A percentile compares a stretch with the other conserved stretches of the same genome.
Conservation (phyloP, 37 sponge, comb jelly and placozoan genomes). For the Dysidea cf. avara region DNA sequence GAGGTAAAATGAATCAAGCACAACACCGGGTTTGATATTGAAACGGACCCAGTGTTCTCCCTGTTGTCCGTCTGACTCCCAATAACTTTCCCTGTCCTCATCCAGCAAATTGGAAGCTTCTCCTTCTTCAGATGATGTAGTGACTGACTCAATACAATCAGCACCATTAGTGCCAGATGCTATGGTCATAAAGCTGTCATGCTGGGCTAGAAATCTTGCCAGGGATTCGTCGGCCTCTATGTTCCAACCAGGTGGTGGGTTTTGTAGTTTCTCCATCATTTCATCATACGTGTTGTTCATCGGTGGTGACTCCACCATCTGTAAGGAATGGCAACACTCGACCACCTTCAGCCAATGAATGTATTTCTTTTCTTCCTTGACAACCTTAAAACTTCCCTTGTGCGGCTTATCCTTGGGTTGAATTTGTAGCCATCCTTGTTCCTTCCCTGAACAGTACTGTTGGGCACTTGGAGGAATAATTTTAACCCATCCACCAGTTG, state of each 20-base stretch:
- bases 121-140: constrained; percentile 44
- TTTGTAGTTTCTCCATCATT: constrained; percentile 26
- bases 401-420: constrained; percentile 30
- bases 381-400: constrained; percentile 26
- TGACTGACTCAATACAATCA: too few relatives aligned
- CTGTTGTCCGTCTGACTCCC: constrained; percentile 76
- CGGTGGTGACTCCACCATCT: constrained; percentile 24
- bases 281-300: constrained; percentile 44
- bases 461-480: constrained; percentile 43
- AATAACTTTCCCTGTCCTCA: constrained; percentile 47
- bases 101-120: constrained; percentile 47
- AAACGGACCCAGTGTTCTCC: constrained; percentile 78
- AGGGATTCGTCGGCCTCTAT: constrained; percentile 78
- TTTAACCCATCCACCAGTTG: constrained; percentile 57
- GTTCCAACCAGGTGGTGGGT: constrained; percentile 77
- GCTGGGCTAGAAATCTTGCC: constrained; percentile 59
- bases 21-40: constrained; percentile 65
- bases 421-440: constrained; percentile 49
- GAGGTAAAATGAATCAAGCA: constrained; percentile 63
- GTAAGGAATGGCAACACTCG: constrained; percentile 44
- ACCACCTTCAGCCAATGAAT: constrained; percentile 48
- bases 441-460: too few relatives aligned
- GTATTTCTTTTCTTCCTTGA: constrained; percentile 12
- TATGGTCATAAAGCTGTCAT: too few relatives aligned
- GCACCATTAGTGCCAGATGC: too few relatives aligned